Conservation (phyloP, 2,113 vertebrate genomes). For the Lagenorhynchus albirostris region DNA sequence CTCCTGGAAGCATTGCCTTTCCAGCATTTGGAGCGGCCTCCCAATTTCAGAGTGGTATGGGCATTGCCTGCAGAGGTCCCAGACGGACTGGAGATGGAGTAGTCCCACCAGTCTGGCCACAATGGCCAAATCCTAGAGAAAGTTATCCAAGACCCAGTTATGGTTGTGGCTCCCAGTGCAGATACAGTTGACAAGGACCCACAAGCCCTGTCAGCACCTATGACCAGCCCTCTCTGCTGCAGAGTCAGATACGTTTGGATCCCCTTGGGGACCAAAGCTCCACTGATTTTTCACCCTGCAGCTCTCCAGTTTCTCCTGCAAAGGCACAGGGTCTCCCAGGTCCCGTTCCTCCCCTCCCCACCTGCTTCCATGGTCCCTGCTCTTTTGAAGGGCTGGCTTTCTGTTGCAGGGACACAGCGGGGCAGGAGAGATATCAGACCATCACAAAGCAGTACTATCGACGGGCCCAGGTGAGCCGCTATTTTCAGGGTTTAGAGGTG, state of each 20-base stretch:
- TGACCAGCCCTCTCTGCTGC: not conserved
- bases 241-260: not conserved
- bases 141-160: not conserved
- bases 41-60: not conserved
- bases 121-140: not conserved
- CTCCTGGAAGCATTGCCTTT: not conserved
- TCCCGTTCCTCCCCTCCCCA: not conserved
- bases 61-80: not conserved
- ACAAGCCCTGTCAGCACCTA: not conserved
- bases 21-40: not conserved
- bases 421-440: slow-evolving; percentile 98
- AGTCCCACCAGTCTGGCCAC: not conserved
- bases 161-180: not conserved
- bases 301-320: not conserved
- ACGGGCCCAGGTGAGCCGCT: slow-evolving; percentile 90
- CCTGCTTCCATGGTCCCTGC: not conserved
- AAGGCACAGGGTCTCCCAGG: not conserved
- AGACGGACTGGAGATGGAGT: not conserved
- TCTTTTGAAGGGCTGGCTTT: slow-evolving; percentile 55
- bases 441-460: slow-evolving; percentile 99
- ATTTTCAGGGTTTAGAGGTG: not conserved
- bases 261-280: not conserved
- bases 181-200: not conserved
- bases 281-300: not conserved
- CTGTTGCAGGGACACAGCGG: slow-evolving; percentile 93